phyloP scores from a whole-genome alignment of 2,113 vertebrate genomes.

The Dasypus novemcinctus region DNA sequence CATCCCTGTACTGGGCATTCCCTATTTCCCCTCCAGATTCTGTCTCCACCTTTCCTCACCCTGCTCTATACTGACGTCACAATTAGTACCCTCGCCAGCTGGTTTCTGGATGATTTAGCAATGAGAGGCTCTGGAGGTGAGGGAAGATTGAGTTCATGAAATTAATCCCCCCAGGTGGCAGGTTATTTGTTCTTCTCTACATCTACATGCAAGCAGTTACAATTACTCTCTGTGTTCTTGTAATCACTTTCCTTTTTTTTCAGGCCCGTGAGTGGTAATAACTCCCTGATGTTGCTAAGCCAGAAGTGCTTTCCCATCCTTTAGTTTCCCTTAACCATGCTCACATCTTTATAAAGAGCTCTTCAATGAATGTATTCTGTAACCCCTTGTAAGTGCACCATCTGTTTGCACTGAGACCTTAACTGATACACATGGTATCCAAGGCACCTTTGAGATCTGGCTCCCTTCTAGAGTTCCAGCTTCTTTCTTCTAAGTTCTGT shows the following conservation, averaged over 20 bases:
- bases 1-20: not conserved
- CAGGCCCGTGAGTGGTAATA: not conserved
- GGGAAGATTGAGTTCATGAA: not conserved
- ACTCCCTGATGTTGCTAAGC: not conserved
- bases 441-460: no score
- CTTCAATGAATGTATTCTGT: not conserved
- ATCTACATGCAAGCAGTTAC: not conserved
- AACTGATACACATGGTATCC: not conserved
- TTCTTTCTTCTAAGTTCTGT: not conserved
- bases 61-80: not conserved
- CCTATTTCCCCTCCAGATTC: not conserved
- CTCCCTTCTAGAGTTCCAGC: not conserved
- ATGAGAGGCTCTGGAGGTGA: not conserved
- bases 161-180: not conserved
- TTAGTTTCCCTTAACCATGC: not conserved
- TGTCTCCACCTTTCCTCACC: not conserved
- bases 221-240: not conserved
- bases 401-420: not conserved
- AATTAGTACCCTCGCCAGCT: not conserved
- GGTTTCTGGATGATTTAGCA: not conserved
- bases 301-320: not conserved
- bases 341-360: not conserved
- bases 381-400: not conserved
- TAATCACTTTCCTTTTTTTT: not conserved
- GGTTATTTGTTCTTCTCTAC: not conserved